Percentiles rank a stretch among this genome's conserved stretches.
Evolutionary conservation across 2,113 vertebrate species (phyloP).

Genomic region (Anoplopoma fimbria): DNA sequence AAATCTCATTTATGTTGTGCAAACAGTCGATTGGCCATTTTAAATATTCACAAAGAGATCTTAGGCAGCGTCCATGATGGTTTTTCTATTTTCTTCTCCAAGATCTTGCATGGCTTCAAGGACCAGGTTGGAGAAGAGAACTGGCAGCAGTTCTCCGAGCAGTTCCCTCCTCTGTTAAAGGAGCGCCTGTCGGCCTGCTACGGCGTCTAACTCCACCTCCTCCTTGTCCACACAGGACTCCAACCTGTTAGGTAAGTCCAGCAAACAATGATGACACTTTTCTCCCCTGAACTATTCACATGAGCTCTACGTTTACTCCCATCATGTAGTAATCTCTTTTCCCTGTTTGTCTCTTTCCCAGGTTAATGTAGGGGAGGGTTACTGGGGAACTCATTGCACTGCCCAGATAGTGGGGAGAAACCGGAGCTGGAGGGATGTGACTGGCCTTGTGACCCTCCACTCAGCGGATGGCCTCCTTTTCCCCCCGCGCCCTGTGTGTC

Average conservation of each 20-base stretch:
- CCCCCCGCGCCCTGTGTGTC: constrained; percentile 78
- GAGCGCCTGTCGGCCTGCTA: constrained; percentile 94
- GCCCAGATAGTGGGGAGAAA: constrained; percentile 88
- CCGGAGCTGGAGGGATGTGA: constrained; percentile 78
- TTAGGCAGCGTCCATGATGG: background rate
- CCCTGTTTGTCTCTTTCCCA: constrained; percentile 52
- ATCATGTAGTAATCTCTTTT: background rate
- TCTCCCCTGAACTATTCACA: background rate
- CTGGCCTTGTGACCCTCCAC: constrained; percentile 69
- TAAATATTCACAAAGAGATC: background rate
- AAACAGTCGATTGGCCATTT: background rate
- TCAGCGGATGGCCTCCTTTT: constrained; percentile 68
- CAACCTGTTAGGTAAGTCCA: constrained; percentile 76
- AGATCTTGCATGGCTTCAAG: constrained; percentile 97
- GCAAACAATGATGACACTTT: too few species aligned
- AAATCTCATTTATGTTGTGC: background rate
- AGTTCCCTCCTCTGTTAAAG: constrained; percentile 93
- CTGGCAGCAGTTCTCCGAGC: constrained; percentile 96
- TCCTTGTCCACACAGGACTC: constrained; percentile 70
- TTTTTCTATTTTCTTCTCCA: background rate
- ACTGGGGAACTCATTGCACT: constrained; percentile 87
- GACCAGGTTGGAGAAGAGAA: constrained; percentile 95
- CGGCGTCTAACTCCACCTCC: constrained; percentile 86
- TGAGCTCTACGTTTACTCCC: background rate
- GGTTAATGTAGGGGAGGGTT: constrained; percentile 89